A percentile compares a stretch with the other conserved stretches of the same genome.
Conservation (phyloP, 2,797 vertebrate species). For the Sebastes goodei region DNA sequence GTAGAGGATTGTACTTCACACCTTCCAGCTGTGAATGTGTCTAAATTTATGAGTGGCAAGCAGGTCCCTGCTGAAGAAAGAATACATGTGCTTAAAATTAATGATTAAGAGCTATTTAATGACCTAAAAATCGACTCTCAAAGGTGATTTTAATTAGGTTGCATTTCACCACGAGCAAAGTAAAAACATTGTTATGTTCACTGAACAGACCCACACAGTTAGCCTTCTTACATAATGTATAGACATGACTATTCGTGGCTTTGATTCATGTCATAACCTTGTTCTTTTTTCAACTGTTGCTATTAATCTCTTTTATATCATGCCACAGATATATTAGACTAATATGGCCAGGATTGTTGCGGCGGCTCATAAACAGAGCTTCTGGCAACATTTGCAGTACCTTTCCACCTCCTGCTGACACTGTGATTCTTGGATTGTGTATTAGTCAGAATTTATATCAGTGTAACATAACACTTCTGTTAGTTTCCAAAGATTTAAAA, state of each 20-base stretch:
- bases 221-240: background rate
- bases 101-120: background rate
- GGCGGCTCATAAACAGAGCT: background rate
- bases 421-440: background rate
- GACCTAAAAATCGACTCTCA: background rate
- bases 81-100: background rate
- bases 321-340: background rate
- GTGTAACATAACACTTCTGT: background rate
- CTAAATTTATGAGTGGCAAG: background rate
- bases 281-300: background rate
- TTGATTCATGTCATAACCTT: background rate
- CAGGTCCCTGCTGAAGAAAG: background rate
- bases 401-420: constrained; percentile 6
- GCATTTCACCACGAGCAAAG: background rate
- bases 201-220: background rate
- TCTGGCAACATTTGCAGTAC: background rate
- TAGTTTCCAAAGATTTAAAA: background rate
- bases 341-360: background rate
- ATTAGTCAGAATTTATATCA: background rate
- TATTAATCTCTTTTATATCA: background rate
- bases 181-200: background rate
- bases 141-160: background rate
- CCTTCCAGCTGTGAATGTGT: background rate
- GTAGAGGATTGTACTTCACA: background rate
- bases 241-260: background rate